phyloP scores from a whole-genome alignment of 2,113 vertebrate genomes.

The Pyxicephalus adspersus region DNA sequence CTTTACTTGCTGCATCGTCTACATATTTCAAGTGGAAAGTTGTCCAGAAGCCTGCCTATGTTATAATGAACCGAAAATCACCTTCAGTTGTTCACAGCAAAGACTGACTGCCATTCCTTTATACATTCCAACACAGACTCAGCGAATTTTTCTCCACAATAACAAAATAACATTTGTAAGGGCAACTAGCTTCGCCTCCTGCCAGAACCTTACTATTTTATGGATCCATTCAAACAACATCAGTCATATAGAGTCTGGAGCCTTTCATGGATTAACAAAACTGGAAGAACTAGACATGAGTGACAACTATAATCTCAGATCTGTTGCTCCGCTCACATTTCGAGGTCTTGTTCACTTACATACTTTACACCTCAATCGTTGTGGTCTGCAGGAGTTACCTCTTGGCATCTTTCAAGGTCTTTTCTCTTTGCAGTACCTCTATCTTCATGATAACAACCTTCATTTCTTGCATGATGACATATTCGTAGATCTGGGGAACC shows the following conservation, averaged over 20 bases:
- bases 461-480: conserved; percentile 86
- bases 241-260: conserved; percentile 86
- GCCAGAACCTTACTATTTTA: conserved; percentile 92
- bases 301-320: conserved; percentile 89
- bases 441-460: conserved; percentile 93
- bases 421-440: conserved; percentile 93
- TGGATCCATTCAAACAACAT: conserved; percentile 97
- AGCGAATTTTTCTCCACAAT: conserved; percentile 95
- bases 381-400: conserved; percentile 89
- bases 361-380: conserved; percentile 92
- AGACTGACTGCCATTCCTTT: conserved; percentile 88
- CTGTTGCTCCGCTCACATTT: conserved; percentile 88
- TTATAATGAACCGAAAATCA: conserved; percentile 92
- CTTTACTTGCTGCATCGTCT: conserved; percentile 91
- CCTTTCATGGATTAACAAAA: conserved; percentile 87
- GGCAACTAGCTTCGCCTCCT: conserved; percentile 89
- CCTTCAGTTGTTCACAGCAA: conserved; percentile 95
- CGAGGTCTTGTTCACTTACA: conserved; percentile 88
- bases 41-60: conserved; percentile 94
- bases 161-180: conserved; percentile 87
- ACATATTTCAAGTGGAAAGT: conserved; percentile 76
- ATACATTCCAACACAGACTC: conserved; percentile 89
- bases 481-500: conserved; percentile 94
- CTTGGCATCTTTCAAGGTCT: conserved; percentile 88
- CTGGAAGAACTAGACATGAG: conserved; percentile 96